Base-by-base conservation (phyloP, 2,113 vertebrate genomes). In the Crotalus viridis region DNA sequence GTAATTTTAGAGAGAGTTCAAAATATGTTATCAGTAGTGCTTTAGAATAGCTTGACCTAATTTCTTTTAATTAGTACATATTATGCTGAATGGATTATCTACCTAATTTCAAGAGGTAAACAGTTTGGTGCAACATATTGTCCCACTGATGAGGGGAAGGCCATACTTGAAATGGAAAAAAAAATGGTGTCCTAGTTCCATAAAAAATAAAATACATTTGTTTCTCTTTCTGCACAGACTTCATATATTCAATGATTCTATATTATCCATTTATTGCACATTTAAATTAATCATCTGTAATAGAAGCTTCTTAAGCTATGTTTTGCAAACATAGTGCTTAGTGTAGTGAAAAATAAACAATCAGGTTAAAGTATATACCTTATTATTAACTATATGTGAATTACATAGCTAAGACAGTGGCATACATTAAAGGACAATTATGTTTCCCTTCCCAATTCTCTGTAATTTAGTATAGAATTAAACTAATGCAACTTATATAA, bases 311-410 rank as follows among this genome's bases (percentile, higher is more conserved):
- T 93, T 89, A 61, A 48, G 0, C 6, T n/a, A 0, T 91, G 0
- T 94, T 92, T 94, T 90, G n/a, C 51, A 94, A 96, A 89, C 3
- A 88, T 8, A 2, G 22, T 92, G 28, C 89, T 90, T 93, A 74
- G 90, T 43, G 24, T 89, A 86, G 61, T 94, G 33, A 93, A 61
- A 93, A 46, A 94, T 89, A 91, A 9, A 0, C 81, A 89, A 94
- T 90, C 10, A 81, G 28, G 46, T 57, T 86, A 90, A 0, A 3
- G 81, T 89, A n/a, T 92, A 43, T 57, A 22, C 57, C 92, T 4
- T 87, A 87, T 89, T 92, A 91, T 64, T 92, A 74, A 22, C 88
- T 89, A 85, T 26, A 59, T 51, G 85, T 89, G 59, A 85, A 59
- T 86, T 28, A 13, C 19, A 10, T 81, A 28, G 21, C 39, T 56